A percentile compares a stretch with the other conserved stretches of the same genome.
Evolutionary conservation across 1,140 invertebrate genomes (phyloP).

Genomic region (Sycobia sp.): DNA sequence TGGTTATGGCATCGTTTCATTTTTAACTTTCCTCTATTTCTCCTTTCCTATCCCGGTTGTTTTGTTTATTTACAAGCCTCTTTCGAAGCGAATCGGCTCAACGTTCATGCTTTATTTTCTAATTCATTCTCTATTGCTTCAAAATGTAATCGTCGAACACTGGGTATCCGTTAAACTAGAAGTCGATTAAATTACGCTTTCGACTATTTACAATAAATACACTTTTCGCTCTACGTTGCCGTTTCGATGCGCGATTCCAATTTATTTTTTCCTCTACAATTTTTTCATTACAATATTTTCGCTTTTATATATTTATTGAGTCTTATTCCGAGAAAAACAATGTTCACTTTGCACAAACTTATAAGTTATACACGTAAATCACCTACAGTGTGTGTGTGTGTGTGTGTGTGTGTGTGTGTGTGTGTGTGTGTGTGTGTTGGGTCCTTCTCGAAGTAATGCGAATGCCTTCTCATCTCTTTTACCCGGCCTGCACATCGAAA

Average conservation of each 20-base stretch:
- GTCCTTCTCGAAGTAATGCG: no score
- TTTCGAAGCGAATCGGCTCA: slow-evolving; percentile 38
- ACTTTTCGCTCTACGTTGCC: slow-evolving; percentile 36
- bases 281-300: slow-evolving; percentile 10
- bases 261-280: slow-evolving; percentile 23
- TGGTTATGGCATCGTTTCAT: slow-evolving; percentile 33
- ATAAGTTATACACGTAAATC: no score
- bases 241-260: slow-evolving; percentile 23
- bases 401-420: no score
- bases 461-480: no score
- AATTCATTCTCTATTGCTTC: slow-evolving; percentile 54
- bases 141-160: slow-evolving; percentile 55
- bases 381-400: no score
- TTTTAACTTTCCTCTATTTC: not conserved
- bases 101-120: slow-evolving; percentile 14
- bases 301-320: slow-evolving; percentile 3
- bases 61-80: slow-evolving; percentile 49
- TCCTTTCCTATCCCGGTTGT: slow-evolving; percentile 19
- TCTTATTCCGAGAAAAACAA: not conserved
- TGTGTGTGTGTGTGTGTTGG: no score
- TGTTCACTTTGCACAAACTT: not conserved
- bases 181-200: slow-evolving; percentile 57
- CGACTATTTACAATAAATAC: slow-evolving; percentile 62
- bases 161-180: slow-evolving; percentile 49
- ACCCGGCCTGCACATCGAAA: not conserved